Conservation (phyloP, 1,140 invertebrate genomes). For the Drosophila teissieri region DNA sequence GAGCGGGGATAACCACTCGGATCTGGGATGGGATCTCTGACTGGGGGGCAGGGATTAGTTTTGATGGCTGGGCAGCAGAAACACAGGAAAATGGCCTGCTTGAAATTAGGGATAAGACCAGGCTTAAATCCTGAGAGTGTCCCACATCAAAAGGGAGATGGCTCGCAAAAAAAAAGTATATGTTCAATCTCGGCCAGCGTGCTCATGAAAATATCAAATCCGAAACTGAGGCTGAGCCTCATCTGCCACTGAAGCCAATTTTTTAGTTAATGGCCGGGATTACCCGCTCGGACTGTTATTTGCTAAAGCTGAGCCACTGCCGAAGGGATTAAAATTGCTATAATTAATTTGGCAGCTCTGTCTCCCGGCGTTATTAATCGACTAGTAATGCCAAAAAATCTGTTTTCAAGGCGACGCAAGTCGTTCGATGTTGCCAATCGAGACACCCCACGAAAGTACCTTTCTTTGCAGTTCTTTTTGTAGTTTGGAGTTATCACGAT, state of each 20-base stretch:
- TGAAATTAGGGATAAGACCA: constrained; percentile 58
- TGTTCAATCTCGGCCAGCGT: constrained; percentile 25
- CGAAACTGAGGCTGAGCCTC: constrained; percentile 15
- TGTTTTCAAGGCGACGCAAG: background rate
- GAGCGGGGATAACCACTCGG: constrained; percentile 1
- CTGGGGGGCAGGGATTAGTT: constrained; percentile 39
- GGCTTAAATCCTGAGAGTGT: constrained; percentile 12
- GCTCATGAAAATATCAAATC: constrained; percentile 32
- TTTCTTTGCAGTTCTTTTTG: background rate
- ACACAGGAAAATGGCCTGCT: constrained; percentile 55
- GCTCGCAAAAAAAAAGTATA: background rate
- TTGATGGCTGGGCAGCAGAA: constrained; percentile 42
- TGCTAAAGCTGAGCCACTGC: constrained; percentile 51
- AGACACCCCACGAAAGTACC: background rate
- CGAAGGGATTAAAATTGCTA: constrained; percentile 73
- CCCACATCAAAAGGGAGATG: constrained; percentile 27
- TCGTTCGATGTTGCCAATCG: constrained; percentile 10
- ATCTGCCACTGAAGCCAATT: constrained; percentile 36
- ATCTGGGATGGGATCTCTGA: constrained; percentile 11
- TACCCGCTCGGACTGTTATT: constrained; percentile 65
- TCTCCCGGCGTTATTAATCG: constrained; percentile 57
- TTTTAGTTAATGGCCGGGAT: constrained; percentile 63
- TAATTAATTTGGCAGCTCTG: constrained; percentile 67
- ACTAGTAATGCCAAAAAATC: constrained; percentile 31
- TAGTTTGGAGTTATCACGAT: constrained; percentile 15